These are phyloP conservation scores for Argyrosomus regius DNA, from an alignment of 2,797 vertebrate genomes.

Conservation along the genomic window DNA sequence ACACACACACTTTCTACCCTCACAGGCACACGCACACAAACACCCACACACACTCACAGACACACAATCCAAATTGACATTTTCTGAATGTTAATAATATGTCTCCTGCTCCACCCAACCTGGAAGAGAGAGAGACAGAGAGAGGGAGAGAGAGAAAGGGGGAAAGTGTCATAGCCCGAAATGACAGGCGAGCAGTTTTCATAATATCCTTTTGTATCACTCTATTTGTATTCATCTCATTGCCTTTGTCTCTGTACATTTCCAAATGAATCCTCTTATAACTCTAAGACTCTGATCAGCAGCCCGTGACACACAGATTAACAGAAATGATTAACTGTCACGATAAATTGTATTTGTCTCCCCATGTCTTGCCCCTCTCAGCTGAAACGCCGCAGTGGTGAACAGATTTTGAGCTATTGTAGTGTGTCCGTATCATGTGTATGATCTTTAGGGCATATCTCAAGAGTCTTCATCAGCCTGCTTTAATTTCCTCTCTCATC, in stretches of 20 bases:
- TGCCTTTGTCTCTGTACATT: slow-evolving; percentile 70
- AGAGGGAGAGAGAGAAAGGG: slow-evolving; percentile 30
- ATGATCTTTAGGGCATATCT: slow-evolving; percentile 64
- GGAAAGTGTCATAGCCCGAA: slow-evolving; percentile 60
- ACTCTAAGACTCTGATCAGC: slow-evolving; percentile 72
- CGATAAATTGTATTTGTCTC: slow-evolving; percentile 75
- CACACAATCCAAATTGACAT: slow-evolving; percentile 57
- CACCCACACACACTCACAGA: slow-evolving; percentile 31
- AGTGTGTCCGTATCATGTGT: slow-evolving; percentile 49
- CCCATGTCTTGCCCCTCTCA: slow-evolving; percentile 60
- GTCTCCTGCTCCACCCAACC: slow-evolving; percentile 89
- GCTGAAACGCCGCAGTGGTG: slow-evolving; percentile 21
- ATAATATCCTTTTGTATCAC: slow-evolving; percentile 72
- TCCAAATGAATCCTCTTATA: slow-evolving; percentile 75
- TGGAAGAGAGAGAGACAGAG: slow-evolving; percentile 70
- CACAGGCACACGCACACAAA: slow-evolving; percentile 13
- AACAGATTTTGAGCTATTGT: slow-evolving; percentile 60
- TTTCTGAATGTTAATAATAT: slow-evolving; percentile 86
- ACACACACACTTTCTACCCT: slow-evolving; percentile 14
- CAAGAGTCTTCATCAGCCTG: slow-evolving; percentile 64
- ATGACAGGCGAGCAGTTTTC: slow-evolving; percentile 67
- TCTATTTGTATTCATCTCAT: slow-evolving; percentile 78
- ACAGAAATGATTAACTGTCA: slow-evolving; percentile 84
- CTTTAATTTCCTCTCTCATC: slow-evolving; percentile 77
- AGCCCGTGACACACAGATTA: slow-evolving; percentile 78